Conservation (phyloP, 2,888 invertebrate species). For the Pseudococcus jackbeardsleyi region DNA sequence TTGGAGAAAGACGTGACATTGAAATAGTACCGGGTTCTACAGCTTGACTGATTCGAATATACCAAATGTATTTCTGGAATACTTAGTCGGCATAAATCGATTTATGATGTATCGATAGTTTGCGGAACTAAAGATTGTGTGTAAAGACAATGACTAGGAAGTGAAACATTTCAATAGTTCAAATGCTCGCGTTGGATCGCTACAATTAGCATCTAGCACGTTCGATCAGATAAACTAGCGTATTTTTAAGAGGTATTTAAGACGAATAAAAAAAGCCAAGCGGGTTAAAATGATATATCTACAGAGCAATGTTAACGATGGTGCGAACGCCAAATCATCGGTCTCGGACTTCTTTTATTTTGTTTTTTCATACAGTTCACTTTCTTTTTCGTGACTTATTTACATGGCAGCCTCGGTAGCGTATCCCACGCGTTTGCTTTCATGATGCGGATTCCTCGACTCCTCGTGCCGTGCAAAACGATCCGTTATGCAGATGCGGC, state of each 20-base stretch:
- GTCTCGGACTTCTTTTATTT: constrained; percentile 42
- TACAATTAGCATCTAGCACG: constrained; percentile 9
- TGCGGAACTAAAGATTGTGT: not conserved
- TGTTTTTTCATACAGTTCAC: constrained; percentile 44
- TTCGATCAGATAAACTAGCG: constrained; percentile 8
- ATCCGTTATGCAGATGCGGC: constrained; percentile 39
- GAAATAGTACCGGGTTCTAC: not conserved
- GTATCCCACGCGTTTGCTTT: constrained; percentile 54
- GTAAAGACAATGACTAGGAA: not conserved
- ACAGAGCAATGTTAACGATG: not conserved
- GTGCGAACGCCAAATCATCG: constrained; percentile 4
- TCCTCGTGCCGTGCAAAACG: not conserved
- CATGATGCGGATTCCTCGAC: not conserved
- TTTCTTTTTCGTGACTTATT: constrained; percentile 57
- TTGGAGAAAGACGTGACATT: not conserved
- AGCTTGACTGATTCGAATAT: not conserved
- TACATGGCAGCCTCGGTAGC: constrained; percentile 51
- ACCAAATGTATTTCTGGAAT: not conserved
- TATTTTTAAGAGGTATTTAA: not conserved
- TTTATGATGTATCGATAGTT: not conserved
- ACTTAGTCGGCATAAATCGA: not conserved
- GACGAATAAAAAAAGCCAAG: not conserved
- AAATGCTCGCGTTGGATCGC: not conserved
- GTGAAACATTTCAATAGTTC: not conserved
- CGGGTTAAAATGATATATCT: constrained; percentile 17